Conservation (phyloP, 1,140 invertebrate genomes). For the Orius insidiosus region DNA sequence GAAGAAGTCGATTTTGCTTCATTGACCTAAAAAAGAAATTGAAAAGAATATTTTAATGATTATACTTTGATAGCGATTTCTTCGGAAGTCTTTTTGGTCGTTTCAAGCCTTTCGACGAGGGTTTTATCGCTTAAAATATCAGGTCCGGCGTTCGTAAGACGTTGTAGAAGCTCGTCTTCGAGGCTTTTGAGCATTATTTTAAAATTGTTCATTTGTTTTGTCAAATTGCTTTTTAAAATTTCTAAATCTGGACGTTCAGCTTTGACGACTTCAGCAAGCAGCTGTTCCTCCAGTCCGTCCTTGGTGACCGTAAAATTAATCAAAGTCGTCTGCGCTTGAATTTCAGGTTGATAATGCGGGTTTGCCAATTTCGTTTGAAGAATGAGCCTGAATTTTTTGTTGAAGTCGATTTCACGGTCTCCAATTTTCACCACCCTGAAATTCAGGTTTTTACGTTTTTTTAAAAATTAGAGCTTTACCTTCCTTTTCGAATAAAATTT, state of each 20-base stretch:
- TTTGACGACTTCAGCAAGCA: constrained; percentile 88
- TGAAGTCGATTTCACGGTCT: constrained; percentile 80
- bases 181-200: constrained; percentile 82
- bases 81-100: constrained; percentile 77
- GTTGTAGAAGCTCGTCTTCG: constrained; percentile 73
- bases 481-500: constrained; percentile 70
- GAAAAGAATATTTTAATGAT: not conserved
- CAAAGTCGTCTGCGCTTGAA: constrained; percentile 87
- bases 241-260: constrained; percentile 84
- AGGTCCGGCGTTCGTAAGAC: constrained; percentile 76
- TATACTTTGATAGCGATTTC: constrained; percentile 71
- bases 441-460: not conserved
- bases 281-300: constrained; percentile 82
- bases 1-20: constrained; percentile 71
- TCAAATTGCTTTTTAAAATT: constrained; percentile 49
- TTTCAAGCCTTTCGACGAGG: constrained; percentile 83
- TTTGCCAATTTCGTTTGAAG: constrained; percentile 88
- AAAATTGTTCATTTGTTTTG: constrained; percentile 84
- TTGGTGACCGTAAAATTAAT: constrained; percentile 91
- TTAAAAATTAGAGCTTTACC: constrained; percentile 23
- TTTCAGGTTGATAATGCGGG: constrained; percentile 90
- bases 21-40: constrained; percentile 15
- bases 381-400: constrained; percentile 64
- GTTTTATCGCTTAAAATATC: constrained; percentile 79
- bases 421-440: constrained; percentile 59